Evolutionary conservation across 2,113 vertebrate genomes (phyloP), one percentile per base, ranked within the genome.

Genomic region (Galemys pyrenaicus): DNA sequence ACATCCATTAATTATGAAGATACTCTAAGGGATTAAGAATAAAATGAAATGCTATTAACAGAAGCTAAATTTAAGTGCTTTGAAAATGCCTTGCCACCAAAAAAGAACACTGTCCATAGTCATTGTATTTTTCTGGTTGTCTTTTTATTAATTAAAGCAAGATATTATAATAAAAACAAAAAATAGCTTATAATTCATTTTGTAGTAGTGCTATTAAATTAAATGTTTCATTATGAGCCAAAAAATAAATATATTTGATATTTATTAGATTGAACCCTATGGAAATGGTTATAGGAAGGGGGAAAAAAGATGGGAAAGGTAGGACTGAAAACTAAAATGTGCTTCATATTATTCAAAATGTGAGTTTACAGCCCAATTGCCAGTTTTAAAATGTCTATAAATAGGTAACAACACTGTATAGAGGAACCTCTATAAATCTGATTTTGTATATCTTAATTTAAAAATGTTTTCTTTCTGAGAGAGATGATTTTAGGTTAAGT

Each of bases 391-490:
- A 2, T 51, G 73, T 1, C 17, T 64, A 56, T 37, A n/a, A 6
- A 54, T 32, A 9, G 19, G 6, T 30, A 9, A 5, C 4, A 39
- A 83, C 41, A 51, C 6, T 39, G 0, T 74, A 54, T 67, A 56
- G 26, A 51, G 4, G 5, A 82, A 81, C 44, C 19, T 22, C 4
- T 91, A 17, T 41, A 35, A 80, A 79, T 77, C 0, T 68, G 32
- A 79, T 19, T 62, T 78, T 74, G 9, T 83, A 2, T 58, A 35
- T 73, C 89, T 60, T 77, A 49, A 78, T 60, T 88, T 77, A 49
- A 35, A 92, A 95, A 2, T 30, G 28, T 35, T 35, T 90, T 9
- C 17, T 86, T 96, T 92, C 12, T 32, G 35, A 71, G 20, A 67
- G 28, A 70, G 82, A 70, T 62, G 1, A 70, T 75, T 84, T 78